Evolutionary conservation across 2,888 invertebrate genomes (phyloP).

Genomic region (Carabus problematicus): DNA sequence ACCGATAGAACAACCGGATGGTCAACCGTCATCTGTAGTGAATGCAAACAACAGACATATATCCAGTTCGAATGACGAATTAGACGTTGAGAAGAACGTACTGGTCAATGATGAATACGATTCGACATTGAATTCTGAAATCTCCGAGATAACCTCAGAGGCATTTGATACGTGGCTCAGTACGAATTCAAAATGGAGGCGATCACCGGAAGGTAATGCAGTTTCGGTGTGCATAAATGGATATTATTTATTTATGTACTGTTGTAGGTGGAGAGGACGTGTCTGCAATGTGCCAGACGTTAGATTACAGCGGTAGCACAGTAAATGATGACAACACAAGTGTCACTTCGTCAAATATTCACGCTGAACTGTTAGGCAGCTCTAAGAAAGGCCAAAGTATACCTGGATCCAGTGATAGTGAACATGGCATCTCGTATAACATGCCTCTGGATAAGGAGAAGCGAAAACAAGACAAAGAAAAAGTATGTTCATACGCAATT

Average conservation of each 20-base stretch:
- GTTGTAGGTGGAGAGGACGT: conserved; percentile 59
- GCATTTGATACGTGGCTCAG: conserved; percentile 69
- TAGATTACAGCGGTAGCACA: conserved; percentile 63
- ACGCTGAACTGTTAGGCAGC: conserved; percentile 63
- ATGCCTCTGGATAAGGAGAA: conserved; percentile 55
- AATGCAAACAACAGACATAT: conserved; percentile 52
- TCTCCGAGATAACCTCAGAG: conserved; percentile 59
- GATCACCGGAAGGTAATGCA: conserved; percentile 77
- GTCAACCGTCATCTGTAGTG: conserved; percentile 56
- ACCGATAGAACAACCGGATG: conserved; percentile 49
- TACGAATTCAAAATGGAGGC: conserved; percentile 71
- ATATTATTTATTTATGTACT: conserved; percentile 15
- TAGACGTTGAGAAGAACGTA: conserved; percentile 45
- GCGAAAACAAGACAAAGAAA: conserved; percentile 58
- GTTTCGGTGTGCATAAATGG: conserved; percentile 17
- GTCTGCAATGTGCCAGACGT: conserved; percentile 58
- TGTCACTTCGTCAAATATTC: conserved; percentile 64
- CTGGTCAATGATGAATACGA: conserved; percentile 59
- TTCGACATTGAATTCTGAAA: conserved; percentile 59
- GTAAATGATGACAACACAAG: conserved; percentile 63
- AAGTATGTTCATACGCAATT: conserved; percentile 52
- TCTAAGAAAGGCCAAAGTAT: conserved; percentile 65
- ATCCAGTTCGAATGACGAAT: conserved; percentile 48
- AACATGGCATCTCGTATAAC: conserved; percentile 53
- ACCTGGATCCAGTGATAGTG: conserved; percentile 63